Evolutionary conservation across 2,888 invertebrate species (phyloP), one percentile per base, ranked within the genome.

Genomic region (Crepidodera aurea): DNA sequence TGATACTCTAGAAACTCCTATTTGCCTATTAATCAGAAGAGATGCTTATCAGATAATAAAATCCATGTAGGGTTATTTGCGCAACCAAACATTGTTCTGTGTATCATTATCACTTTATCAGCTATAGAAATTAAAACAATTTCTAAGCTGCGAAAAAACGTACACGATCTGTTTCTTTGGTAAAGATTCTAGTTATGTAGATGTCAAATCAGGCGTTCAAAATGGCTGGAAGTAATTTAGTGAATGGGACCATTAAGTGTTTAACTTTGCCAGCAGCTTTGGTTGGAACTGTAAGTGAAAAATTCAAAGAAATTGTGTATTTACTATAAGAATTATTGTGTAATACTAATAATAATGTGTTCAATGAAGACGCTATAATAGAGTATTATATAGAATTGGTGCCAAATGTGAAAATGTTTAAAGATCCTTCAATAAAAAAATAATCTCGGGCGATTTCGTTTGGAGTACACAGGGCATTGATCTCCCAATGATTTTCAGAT

Each of bases 211-310:
- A 19, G 42, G 18, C 55, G 34, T 22, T 6, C 37, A 19, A 46
- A 51, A 60, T 60, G 60, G 53, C 51, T 34, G 32, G 34, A 25
- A 44, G 19, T 37, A 15, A 46, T 29, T 29, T 29, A n/a, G 18
- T 27, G 13, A 37, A 56, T 25, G 42, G 29, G 19, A 19, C 57
- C 1, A 42, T 60, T 5, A 62, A 56, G 27, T 54, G 54, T 46
- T 53, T 67, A n/a, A 55, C 57, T n/a, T 40, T 64, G 7, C 60
- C 64, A 7, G 64, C 62, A 39, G 64, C 64, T 32, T 16, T 62
- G 1, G 60, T 64, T 27, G 62, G 62, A 57, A 54, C 58, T 19
- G 67, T 67, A 64, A 37, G 67, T 67, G 56, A 25, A 37, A n/a
- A 51, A n/a, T n/a, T n/a, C n/a, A n/a, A n/a, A n/a, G n/a, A 42